These are phyloP conservation scores for Redunca redunca DNA, from an alignment of 2,113 vertebrate genomes.

Conservation along the genomic window DNA sequence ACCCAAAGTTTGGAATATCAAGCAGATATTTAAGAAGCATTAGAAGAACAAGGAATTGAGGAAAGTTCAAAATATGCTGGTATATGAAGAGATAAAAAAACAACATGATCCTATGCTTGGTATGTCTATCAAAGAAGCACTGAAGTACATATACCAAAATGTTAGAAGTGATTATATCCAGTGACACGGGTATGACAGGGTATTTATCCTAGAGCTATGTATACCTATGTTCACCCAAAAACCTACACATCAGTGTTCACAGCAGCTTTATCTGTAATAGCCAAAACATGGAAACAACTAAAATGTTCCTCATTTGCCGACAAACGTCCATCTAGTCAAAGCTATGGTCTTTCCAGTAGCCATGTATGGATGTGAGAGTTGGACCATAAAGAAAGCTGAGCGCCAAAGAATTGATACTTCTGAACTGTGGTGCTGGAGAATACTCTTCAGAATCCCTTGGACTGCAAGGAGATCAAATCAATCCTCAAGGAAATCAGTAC, in stretches of 20 bases:
- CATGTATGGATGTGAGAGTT: background rate
- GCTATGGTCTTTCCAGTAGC: background rate
- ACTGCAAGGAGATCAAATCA: background rate
- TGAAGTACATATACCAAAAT: background rate
- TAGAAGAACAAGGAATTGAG: background rate
- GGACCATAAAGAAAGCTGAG: background rate
- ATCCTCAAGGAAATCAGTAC: background rate
- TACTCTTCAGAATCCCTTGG: background rate
- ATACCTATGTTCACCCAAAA: background rate
- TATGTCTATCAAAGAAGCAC: background rate
- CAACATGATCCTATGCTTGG: background rate
- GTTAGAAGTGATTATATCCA: background rate
- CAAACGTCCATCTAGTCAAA: background rate
- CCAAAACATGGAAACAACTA: background rate
- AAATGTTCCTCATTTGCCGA: background rate
- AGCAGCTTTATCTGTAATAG: background rate
- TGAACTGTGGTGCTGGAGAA: background rate
- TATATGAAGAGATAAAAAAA: background rate
- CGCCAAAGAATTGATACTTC: background rate
- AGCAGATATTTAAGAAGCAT: background rate
- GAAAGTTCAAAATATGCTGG: slow-evolving; percentile 5
- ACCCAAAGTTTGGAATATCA: background rate
- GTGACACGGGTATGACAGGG: background rate
- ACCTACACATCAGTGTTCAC: background rate
- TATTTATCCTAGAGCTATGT: background rate